phyloP scores from a whole-genome alignment of 2,888 invertebrate genomes.

The Acrocyrtus sp. region DNA sequence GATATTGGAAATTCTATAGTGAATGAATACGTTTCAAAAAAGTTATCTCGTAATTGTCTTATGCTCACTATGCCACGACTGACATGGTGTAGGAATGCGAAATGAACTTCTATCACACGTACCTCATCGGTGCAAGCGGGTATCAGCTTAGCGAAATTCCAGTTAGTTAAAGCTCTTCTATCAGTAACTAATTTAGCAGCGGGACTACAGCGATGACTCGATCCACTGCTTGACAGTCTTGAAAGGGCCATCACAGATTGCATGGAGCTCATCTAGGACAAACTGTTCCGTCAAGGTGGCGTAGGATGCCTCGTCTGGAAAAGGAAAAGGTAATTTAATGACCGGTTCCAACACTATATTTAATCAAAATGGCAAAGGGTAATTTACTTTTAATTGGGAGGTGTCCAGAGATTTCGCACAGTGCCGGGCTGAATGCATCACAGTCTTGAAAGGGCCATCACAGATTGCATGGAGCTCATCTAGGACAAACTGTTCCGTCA shows the following conservation, averaged over 20 bases:
- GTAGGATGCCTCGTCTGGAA: slow-evolving; percentile 64
- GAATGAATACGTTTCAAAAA: too few species aligned
- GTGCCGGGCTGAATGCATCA: slow-evolving; percentile 76
- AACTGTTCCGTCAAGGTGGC: slow-evolving; percentile 63
- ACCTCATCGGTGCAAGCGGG: too few species aligned
- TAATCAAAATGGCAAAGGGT: too few species aligned
- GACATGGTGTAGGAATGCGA: too few species aligned
- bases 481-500: slow-evolving; percentile 64
- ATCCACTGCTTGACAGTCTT: slow-evolving; percentile 36
- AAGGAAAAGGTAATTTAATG: too few species aligned
- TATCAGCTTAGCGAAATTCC: neutral
- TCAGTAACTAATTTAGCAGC: neutral
- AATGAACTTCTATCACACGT: too few species aligned
- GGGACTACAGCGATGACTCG: too few species aligned
- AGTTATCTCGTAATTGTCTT: too few species aligned
- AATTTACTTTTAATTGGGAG: slow-evolving; percentile 77
- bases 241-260: slow-evolving; percentile 64
- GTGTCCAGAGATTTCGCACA: slow-evolving; percentile 81
- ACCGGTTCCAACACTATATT: too few species aligned
- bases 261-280: slow-evolving; percentile 60
- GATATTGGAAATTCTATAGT: too few species aligned
- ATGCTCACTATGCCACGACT: too few species aligned
- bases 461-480: slow-evolving; percentile 63
- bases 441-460: slow-evolving; percentile 61
- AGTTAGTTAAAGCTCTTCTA: neutral